These are phyloP conservation scores for Theonella swinhoei DNA, from an alignment of 37 sponge, comb jelly and placozoan species.

Conservation along the genomic window DNA sequence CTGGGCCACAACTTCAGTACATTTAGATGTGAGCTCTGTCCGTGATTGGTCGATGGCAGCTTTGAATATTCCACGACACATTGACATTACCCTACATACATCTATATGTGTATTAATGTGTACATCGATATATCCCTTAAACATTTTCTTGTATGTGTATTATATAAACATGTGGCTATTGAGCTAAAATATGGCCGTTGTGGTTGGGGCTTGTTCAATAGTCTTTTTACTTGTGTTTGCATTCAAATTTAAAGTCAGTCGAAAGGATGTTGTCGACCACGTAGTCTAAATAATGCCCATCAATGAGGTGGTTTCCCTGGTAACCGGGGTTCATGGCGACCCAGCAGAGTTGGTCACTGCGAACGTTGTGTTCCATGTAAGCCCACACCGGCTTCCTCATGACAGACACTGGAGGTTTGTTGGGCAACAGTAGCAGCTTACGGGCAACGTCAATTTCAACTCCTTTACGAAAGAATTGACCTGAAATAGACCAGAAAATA, in stretches of 20 bases:
- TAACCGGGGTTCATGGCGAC: conserved; percentile 16
- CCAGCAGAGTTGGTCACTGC: conserved; percentile 30
- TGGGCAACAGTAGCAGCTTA: conserved; percentile 6
- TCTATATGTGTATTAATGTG: no score
- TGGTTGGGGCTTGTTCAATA: no score
- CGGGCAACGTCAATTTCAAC: neutral
- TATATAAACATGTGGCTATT: no score
- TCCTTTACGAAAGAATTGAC: conserved; percentile 47
- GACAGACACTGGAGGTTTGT: neutral
- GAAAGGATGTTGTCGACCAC: conserved; percentile 24
- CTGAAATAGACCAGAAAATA: no score
- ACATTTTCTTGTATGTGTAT: no score
- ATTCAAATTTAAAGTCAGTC: conserved; percentile 13
- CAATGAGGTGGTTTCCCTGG: conserved; percentile 34
- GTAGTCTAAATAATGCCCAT: conserved; percentile 31
- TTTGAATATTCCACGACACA: no score
- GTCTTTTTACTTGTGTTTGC: neutral
- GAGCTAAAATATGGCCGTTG: no score
- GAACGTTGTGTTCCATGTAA: conserved; percentile 12
- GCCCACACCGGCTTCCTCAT: conserved; percentile 11
- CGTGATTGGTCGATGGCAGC: no score
- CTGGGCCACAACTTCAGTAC: no score
- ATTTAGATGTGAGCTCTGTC: no score
- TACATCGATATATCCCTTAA: no score
- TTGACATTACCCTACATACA: no score